These are phyloP conservation scores for Carcharodon carcharias DNA, from an alignment of 2,797 vertebrate species.

Conservation along the genomic window DNA sequence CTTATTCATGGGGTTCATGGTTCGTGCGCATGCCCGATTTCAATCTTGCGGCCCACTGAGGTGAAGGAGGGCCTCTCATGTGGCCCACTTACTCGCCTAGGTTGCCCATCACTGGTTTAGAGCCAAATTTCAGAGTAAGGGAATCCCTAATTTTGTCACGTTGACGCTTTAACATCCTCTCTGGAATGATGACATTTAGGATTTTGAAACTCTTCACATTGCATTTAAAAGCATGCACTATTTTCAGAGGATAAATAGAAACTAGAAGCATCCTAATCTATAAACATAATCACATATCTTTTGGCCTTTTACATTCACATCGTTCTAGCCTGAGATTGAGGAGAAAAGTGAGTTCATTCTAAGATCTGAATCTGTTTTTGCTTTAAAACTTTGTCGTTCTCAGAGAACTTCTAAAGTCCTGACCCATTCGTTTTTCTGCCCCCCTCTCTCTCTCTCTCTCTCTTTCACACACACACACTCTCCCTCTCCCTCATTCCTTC, in stretches of 20 bases:
- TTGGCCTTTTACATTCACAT: not conserved
- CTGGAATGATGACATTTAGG: not conserved
- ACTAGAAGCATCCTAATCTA: not conserved
- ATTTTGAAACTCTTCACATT: not conserved
- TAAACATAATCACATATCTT: not conserved
- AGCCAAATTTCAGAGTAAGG: not conserved
- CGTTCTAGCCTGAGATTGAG: not conserved
- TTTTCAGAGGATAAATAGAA: not conserved
- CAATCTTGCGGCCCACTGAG: no score
- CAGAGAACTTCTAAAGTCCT: constrained; percentile 24
- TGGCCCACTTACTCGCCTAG: no score
- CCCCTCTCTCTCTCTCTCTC: not conserved
- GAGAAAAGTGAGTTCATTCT: not conserved
- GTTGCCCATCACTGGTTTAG: no score
- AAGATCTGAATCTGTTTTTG: not conserved
- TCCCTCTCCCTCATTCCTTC: constrained; percentile 39
- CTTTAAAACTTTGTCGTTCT: not conserved
- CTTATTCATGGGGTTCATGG: no score
- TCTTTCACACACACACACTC: not conserved
- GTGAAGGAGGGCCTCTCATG: no score
- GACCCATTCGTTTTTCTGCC: constrained; percentile 40
- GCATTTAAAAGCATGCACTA: not conserved
- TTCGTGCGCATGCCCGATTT: no score
- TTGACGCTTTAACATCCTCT: not conserved
- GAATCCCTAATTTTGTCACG: no score